phyloP scores from a whole-genome alignment of 2,113 vertebrate genomes.

The Dromas ardeola region DNA sequence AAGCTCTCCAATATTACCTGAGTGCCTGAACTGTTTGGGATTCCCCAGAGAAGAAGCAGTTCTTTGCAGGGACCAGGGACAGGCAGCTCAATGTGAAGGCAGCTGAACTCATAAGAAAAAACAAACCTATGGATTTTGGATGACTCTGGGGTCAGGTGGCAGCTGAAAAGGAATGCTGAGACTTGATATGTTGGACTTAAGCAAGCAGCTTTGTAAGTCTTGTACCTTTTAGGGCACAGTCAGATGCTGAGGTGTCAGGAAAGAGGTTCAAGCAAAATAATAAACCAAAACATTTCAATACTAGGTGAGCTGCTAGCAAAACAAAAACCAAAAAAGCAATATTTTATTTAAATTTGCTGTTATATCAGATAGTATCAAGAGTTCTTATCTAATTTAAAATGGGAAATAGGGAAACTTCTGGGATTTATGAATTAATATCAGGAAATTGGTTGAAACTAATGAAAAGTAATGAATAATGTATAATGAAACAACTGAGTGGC shows the following conservation, averaged over 20 bases:
- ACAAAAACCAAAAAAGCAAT: not conserved
- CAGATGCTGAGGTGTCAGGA: not conserved
- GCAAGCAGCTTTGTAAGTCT: not conserved
- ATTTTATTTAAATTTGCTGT: constrained; percentile 38
- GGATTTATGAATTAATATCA: constrained; percentile 47
- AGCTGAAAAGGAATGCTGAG: not conserved
- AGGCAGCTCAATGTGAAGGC: not conserved
- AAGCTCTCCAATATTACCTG: not conserved
- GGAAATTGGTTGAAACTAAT: constrained; percentile 51
- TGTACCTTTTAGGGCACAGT: not conserved
- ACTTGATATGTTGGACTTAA: not conserved
- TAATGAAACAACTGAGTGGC: constrained; percentile 24
- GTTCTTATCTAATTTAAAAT: constrained; percentile 26
- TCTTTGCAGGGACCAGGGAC: not conserved
- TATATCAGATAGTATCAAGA: not conserved
- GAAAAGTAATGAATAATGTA: constrained; percentile 56
- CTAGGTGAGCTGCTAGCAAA: not conserved
- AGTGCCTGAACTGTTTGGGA: not conserved
- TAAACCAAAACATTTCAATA: not conserved
- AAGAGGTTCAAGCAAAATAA: not conserved
- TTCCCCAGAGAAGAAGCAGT: not conserved
- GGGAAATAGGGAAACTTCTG: not conserved
- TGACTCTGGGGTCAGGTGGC: not conserved
- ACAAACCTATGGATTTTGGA: not conserved
- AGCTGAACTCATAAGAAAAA: constrained; percentile 13